phyloP scores from a whole-genome alignment of 2,888 invertebrate genomes.

The Brassicogethes aeneus region DNA sequence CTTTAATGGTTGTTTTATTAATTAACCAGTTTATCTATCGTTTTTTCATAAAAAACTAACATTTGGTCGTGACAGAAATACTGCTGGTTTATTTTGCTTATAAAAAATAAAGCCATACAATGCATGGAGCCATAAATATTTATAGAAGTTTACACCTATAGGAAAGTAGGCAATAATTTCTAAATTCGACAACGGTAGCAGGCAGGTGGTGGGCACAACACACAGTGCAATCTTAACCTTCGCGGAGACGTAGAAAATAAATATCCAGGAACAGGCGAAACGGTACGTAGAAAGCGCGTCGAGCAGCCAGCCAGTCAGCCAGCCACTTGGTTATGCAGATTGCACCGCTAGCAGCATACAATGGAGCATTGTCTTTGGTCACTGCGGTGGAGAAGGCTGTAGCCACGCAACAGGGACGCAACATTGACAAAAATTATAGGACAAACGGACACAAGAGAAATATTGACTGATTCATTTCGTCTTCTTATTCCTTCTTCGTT shows the following conservation, averaged over 20 bases:
- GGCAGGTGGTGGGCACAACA: not conserved
- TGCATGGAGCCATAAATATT: no score
- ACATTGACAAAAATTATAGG: no score
- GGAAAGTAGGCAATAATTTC: no score
- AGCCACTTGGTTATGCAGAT: slow-evolving; percentile 12
- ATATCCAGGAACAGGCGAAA: slow-evolving; percentile 10
- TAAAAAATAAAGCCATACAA: no score
- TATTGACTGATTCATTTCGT: not conserved
- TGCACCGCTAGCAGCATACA: slow-evolving; percentile 11
- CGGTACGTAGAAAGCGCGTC: slow-evolving; percentile 7
- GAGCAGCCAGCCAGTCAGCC: not conserved
- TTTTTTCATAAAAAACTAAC: no score
- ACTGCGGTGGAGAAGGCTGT: slow-evolving; percentile 2
- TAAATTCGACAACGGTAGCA: not conserved
- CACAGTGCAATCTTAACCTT: not conserved
- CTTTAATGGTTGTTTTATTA: no score
- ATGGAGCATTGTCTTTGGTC: slow-evolving; percentile 13
- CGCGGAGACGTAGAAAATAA: slow-evolving; percentile 4
- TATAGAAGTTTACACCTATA: no score
- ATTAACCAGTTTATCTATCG: no score
- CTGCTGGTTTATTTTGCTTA: no score
- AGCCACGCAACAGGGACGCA: slow-evolving; percentile 7
- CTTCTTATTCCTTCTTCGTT: no score
- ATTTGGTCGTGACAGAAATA: no score
- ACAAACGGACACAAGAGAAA: not conserved